Evolutionary conservation across 2,797 vertebrate species (phyloP), one percentile per base, ranked within the genome.

Genomic region (Dromococcyx pavoninus): DNA sequence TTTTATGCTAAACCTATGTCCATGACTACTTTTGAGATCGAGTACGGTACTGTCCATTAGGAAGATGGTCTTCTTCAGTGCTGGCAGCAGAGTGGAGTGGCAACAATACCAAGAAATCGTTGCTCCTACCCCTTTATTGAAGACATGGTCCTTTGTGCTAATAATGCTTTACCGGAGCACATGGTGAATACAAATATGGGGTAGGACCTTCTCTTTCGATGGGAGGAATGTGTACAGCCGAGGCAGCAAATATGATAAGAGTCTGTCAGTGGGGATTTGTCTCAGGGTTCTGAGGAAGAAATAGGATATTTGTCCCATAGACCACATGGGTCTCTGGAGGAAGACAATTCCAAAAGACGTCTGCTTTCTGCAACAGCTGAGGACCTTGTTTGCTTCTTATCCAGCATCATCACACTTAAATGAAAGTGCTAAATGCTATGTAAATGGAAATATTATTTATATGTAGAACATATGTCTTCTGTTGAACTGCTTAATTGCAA

Each of bases 401-500:
- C 18, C 62, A 86, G 30, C 33, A 48, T 41, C 73, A 44, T 60
- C 6, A 0, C 53, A 43, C 48, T 79, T 91, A 65, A 69, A 22
- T 60, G 17, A 17, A 94, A 85, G 61, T 69, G 57, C 53, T 91
- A 80, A 90, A 86, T 67, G 28, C 56, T 93, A 15, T 73, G 44
- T 70, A 91, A 90, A 87, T 87, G 50, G 17, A 23, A 46, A 24
- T 60, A 61, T 57, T 88, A 73, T 76, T 95, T 94, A 62, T 78
- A 54, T n/a, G 50, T 79, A 33, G 43, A 74, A 54, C 61, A n/a
- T 67, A 37, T 6, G 15, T 51, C 60, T 92, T 93, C 48, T 91
- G 50, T 82, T 91, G 71, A 90, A 72, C 67, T 71, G 28, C 67
- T 94, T 91, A 91, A 91, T 91, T 71, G 71, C 71, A 77, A n/a